Base-by-base conservation (phyloP, 2,888 invertebrate genomes). In the Chrysina gloriosa region DNA sequence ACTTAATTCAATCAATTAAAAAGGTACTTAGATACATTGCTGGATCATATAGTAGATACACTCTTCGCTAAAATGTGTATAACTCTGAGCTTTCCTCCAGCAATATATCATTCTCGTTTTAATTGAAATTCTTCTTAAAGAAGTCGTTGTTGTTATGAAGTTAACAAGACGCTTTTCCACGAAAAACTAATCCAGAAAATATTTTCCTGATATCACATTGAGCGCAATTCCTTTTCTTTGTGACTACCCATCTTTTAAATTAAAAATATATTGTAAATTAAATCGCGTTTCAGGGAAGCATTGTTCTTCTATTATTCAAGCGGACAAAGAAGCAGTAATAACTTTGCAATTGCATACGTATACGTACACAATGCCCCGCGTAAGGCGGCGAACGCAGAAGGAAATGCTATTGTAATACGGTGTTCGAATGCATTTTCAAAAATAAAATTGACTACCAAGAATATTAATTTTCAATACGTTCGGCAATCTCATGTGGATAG, bases 391-490 rank as follows among this genome's bases (percentile, higher is more conserved):
- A 19, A 7, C 19, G 7, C 16, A 7, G 19, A 45, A 19, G 21
- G 9, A 45, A 45, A 14, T 21, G 3, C 5, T 45, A 45, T 9
- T 45, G 19, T 0, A 21, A 45, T 21, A 45, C n/a, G 21, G 21
- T 21, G 19, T 19, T 21, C 45, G 45, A 7, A 21, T 45, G 16
- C 21, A 45, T 14, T 16, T 19, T 45, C n/a, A 19, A 45, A 21
- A 21, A 16, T 45, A 21, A 7, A 45, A 45, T 45, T 16, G 16
- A 19, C 9, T 45, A 21, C 45, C 19, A 45, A 45, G 45, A 16
- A 45, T 45, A 45, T 45, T 45, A 45, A 45, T 45, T 45, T 19
- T 45, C 45, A 45, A 45, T 45, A 45, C 45, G 21, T 45, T 16
- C 21, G n/a, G 7, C 45, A 9, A 45, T 45, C 19, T 45, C 21